Base-by-base conservation (phyloP, 2,888 invertebrate species). In the Drosophila paramelanica region DNA sequence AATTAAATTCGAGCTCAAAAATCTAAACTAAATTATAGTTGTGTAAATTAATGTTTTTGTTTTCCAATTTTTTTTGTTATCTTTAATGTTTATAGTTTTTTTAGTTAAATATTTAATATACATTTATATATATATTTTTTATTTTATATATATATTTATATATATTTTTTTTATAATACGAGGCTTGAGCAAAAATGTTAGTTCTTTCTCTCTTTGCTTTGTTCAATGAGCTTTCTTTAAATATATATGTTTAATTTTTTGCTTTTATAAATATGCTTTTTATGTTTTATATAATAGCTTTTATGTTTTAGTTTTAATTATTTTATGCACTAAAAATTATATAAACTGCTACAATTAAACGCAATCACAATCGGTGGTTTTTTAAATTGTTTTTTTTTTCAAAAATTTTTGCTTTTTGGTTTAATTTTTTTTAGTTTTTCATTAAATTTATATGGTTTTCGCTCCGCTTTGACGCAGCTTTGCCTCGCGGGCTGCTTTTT, bases 291-390 rank as follows among this genome's bases (percentile, higher is more conserved):
- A 61, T 65, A 75, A 62, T 74, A 76, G 60, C 42, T 71, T 51
- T 79, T 74, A 79, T 67, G 69, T 66, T 68, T 68, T 69, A 67
- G 53, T 51, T 83, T 60, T 59, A 27, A 7, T 47, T 27, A 43
- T 47, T 62, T 78, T 88, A 86, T 82, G 78, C 76, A 77, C 89
- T 89, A 86, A 70, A 88, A 85, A 85, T 86, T 86, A 85, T 88
- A 88, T 83, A 83, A 88, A 85, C 86, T 80, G 80, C 88, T 85
- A 85, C 79, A 81, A 86, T 91, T 89, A 91, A 91, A 92, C 91
- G 92, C 91, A 92, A 92, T 92, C 92, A 92, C 91, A 92, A 91
- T 92, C 92, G 92, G 92, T 92, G 92, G 92, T 92, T 91, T 92
- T 85, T 79, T 79, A 69, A 75, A 77, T 74, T 81, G 74, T 77